phyloP scores from a whole-genome alignment of 2,797 vertebrate genomes.

The Bovichtus variegatus region DNA sequence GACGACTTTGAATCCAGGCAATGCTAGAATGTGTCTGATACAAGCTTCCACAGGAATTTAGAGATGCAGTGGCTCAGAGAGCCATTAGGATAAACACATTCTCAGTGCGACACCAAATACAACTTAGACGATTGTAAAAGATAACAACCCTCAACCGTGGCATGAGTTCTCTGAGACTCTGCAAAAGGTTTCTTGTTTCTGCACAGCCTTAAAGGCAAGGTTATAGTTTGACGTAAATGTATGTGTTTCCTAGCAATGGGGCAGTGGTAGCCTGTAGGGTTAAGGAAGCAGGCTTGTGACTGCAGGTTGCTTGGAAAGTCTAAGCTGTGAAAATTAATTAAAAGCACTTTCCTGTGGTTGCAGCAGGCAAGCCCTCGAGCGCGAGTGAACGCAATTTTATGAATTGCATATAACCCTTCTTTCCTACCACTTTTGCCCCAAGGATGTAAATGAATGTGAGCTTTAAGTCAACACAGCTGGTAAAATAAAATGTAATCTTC shows the following conservation, averaged over 20 bases:
- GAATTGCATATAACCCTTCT: constrained; percentile 56
- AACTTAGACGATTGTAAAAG: constrained; percentile 35
- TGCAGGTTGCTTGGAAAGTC: constrained; percentile 50
- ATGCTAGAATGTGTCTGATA: constrained; percentile 37
- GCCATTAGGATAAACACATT: constrained; percentile 55
- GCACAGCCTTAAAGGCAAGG: constrained; percentile 41
- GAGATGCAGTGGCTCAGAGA: constrained; percentile 25
- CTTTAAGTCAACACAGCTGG: constrained; percentile 36
- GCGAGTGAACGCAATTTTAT: constrained; percentile 54
- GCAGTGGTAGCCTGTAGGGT: constrained; percentile 42
- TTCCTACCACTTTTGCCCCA: constrained; percentile 37
- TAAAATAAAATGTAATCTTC: constrained; percentile 44
- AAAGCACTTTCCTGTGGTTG: constrained; percentile 61
- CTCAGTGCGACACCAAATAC: constrained; percentile 30
- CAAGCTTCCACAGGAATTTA: constrained; percentile 28
- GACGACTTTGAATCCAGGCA: constrained; percentile 46
- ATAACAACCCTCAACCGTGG: constrained; percentile 43
- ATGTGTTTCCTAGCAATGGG: constrained; percentile 58
- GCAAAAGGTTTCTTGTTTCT: constrained; percentile 43
- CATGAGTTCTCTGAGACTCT: constrained; percentile 10
- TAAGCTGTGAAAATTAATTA: constrained; percentile 69
- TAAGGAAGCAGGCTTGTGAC: constrained; percentile 44
- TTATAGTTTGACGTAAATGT: constrained; percentile 41
- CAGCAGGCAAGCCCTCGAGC: constrained; percentile 67
- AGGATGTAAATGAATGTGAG: constrained; percentile 52